Evolutionary conservation across 2,113 vertebrate genomes (phyloP).

Genomic region (Antigone vipio): DNA sequence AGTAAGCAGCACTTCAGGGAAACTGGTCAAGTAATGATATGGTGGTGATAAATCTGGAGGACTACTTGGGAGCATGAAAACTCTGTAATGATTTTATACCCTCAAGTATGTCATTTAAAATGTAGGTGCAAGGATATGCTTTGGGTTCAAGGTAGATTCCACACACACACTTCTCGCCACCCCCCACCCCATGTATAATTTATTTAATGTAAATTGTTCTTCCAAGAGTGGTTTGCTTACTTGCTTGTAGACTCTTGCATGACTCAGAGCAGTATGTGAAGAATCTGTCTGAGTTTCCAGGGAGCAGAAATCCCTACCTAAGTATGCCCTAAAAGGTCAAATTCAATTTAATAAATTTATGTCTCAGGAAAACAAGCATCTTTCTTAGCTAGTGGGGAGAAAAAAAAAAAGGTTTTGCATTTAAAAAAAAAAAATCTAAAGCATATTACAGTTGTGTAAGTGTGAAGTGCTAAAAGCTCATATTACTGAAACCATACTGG

Average conservation of each 20-base stretch:
- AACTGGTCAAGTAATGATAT: background rate
- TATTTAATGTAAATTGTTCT: background rate
- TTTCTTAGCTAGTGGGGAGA: background rate
- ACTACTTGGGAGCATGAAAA: background rate
- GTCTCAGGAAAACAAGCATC: background rate
- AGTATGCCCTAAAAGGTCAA: slow-evolving; percentile 4
- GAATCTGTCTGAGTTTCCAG: background rate
- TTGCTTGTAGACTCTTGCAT: background rate
- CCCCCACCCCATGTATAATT: background rate
- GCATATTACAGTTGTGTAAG: background rate
- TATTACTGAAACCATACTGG: background rate
- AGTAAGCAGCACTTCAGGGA: background rate
- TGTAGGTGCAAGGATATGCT: background rate
- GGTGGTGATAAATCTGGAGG: background rate
- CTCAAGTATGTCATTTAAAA: background rate
- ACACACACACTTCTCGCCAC: no score
- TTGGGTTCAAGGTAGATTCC: background rate
- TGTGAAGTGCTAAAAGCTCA: slow-evolving; percentile 5
- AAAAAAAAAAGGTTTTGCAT: background rate
- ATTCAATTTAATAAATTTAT: slow-evolving; percentile 9
- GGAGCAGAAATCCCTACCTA: slow-evolving; percentile 3
- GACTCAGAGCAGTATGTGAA: background rate
- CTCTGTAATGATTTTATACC: background rate
- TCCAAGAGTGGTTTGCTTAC: background rate
- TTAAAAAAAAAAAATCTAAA: background rate